Conservation (phyloP, 2,113 vertebrate species). For the Brachyhypopomus occidentalis region DNA sequence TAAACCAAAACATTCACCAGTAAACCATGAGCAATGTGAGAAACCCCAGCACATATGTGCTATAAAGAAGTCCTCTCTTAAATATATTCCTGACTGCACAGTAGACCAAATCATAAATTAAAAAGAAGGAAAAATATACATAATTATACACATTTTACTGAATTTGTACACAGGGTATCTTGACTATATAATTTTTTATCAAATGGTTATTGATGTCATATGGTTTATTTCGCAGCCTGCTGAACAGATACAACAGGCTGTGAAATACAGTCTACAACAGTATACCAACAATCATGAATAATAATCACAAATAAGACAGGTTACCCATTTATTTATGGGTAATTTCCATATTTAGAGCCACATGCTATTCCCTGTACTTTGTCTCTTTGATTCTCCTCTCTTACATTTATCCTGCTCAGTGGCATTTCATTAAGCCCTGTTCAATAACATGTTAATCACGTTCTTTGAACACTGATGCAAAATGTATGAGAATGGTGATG, state of each 20-base stretch:
- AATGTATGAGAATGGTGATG: slow-evolving; percentile 52
- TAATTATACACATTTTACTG: too few species aligned
- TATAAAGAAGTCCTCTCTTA: background rate
- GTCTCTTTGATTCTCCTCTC: slow-evolving; percentile 25
- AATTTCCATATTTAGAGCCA: slow-evolving; percentile 3
- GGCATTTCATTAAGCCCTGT: slow-evolving; percentile 41
- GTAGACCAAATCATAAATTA: background rate
- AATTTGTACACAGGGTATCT: too few species aligned
- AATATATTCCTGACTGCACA: background rate
- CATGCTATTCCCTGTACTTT: background rate
- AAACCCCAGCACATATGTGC: background rate
- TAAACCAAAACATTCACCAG: too few species aligned
- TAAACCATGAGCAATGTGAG: too few species aligned
- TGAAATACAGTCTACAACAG: too few species aligned
- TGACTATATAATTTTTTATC: too few species aligned
- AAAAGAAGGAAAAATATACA: background rate
- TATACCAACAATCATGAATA: background rate
- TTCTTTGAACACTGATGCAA: slow-evolving; percentile 52
- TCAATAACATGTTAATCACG: slow-evolving; percentile 44
- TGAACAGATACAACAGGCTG: too few species aligned
- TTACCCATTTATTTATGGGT: background rate
- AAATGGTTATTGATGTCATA: too few species aligned
- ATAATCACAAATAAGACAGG: slow-evolving; percentile 4
- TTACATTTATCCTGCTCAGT: slow-evolving; percentile 21
- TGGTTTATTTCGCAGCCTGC: too few species aligned